phyloP scores from a whole-genome alignment of 2,797 vertebrate species.

The Syngnathus acus region DNA sequence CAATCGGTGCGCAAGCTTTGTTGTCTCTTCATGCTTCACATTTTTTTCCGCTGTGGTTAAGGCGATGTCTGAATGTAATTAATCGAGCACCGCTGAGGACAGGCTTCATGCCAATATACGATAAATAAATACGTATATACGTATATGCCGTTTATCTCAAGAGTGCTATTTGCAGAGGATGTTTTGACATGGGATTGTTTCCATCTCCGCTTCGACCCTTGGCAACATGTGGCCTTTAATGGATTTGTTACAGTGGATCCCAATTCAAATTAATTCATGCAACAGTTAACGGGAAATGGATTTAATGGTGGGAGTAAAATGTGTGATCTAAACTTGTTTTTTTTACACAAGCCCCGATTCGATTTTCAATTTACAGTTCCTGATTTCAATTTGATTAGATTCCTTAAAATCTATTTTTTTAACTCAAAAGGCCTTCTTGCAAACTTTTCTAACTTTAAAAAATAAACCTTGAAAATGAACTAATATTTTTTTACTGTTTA shows the following conservation, averaged over 20 bases:
- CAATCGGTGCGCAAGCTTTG: slow-evolving; percentile 41
- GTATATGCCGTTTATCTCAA: slow-evolving; percentile 4
- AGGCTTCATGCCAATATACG: slow-evolving; percentile 36
- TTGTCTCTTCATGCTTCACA: slow-evolving; percentile 22
- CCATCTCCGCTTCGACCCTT: slow-evolving; percentile 37
- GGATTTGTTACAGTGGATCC: slow-evolving; percentile 42
- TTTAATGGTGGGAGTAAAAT: neutral
- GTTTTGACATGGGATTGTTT: slow-evolving; percentile 32
- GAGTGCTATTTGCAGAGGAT: slow-evolving; percentile 31
- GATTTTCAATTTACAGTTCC: too few relatives aligned
- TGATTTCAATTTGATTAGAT: too few relatives aligned
- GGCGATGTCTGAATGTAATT: slow-evolving; percentile 47
- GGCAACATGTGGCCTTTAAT: slow-evolving; percentile 30
- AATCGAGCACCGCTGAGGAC: slow-evolving; percentile 45
- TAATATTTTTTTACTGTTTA: too few relatives aligned
- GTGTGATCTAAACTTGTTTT: too few relatives aligned
- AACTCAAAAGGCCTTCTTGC: too few relatives aligned
- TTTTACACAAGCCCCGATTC: too few relatives aligned
- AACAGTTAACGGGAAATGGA: slow-evolving; percentile 34
- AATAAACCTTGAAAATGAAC: too few relatives aligned
- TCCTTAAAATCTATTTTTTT: too few relatives aligned
- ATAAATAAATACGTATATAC: slow-evolving; percentile 1
- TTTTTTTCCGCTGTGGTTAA: slow-evolving; percentile 51
- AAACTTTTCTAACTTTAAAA: too few relatives aligned
- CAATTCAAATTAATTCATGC: slow-evolving; percentile 28